phyloP scores from a whole-genome alignment of 2,888 invertebrate species.

The Globia sparganii region DNA sequence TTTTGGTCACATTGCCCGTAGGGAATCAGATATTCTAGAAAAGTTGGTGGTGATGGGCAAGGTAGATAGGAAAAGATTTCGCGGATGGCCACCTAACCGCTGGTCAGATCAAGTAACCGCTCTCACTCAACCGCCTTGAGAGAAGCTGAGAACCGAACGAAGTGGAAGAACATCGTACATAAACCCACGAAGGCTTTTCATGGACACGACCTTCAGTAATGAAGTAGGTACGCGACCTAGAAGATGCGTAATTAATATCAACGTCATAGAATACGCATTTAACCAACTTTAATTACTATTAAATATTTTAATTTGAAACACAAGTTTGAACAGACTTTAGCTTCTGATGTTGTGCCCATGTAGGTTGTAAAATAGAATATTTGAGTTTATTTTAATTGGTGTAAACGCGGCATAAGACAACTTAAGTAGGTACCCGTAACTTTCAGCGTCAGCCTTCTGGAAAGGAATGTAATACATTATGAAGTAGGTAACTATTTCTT shows the following conservation, averaged over 20 bases:
- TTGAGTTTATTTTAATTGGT: background rate
- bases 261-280: background rate
- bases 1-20: background rate
- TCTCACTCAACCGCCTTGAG: background rate
- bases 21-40: background rate
- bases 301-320: too few species aligned
- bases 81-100: too few species aligned
- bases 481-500: background rate
- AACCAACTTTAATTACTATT: too few species aligned
- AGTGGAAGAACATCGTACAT: background rate
- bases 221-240: too few species aligned
- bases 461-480: conserved; percentile 6
- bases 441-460: too few species aligned
- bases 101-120: background rate
- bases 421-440: background rate
- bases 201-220: too few species aligned
- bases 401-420: background rate
- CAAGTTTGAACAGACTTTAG: too few species aligned
- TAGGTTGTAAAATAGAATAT: background rate
- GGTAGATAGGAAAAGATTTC: too few species aligned
- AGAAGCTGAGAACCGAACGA: background rate
- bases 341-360: background rate
- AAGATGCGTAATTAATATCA: background rate
- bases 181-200: background rate
- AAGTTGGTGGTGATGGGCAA: background rate